Percentiles rank a stretch among this genome's conserved stretches.
phyloP scores from a whole-genome alignment of 2,113 vertebrate genomes.

The Chelonoidis abingdonii region DNA sequence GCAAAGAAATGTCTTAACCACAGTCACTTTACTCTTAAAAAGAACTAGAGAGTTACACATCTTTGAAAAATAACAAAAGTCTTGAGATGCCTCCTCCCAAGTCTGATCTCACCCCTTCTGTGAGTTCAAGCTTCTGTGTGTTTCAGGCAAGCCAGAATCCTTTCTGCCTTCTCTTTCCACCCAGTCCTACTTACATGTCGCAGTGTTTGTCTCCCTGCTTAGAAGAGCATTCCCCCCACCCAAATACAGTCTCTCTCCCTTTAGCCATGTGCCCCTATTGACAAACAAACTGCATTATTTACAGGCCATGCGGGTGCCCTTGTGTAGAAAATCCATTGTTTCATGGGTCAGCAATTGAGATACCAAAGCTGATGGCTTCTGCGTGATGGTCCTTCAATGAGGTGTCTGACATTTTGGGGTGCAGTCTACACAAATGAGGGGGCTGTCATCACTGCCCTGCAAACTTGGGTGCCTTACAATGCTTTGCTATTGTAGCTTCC shows the following conservation, averaged over 20 bases:
- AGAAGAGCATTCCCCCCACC: neutral
- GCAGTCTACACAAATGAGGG: too few species aligned
- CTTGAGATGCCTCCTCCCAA: neutral
- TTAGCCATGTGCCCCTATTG: neutral
- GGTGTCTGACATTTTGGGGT: too few species aligned
- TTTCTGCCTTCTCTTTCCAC: neutral
- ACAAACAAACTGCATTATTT: neutral
- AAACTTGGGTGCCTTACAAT: too few species aligned
- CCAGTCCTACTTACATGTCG: neutral
- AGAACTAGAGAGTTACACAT: neutral
- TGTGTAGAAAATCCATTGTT: neutral
- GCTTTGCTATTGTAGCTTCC: too few species aligned
- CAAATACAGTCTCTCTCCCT: neutral
- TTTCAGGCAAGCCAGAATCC: neutral
- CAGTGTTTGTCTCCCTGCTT: neutral
- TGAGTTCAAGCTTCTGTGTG: neutral
- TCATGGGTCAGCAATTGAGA: neutral
- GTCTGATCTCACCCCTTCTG: neutral
- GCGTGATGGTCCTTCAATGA: neutral
- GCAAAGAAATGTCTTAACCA: neutral
- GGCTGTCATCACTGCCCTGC: too few species aligned
- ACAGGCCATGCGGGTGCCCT: neutral
- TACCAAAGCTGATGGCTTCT: neutral
- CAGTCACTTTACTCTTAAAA: neutral
- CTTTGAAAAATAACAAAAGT: neutral